phyloP scores from a whole-genome alignment of 2,797 vertebrate genomes.

The Cyprinodon diabolis region DNA sequence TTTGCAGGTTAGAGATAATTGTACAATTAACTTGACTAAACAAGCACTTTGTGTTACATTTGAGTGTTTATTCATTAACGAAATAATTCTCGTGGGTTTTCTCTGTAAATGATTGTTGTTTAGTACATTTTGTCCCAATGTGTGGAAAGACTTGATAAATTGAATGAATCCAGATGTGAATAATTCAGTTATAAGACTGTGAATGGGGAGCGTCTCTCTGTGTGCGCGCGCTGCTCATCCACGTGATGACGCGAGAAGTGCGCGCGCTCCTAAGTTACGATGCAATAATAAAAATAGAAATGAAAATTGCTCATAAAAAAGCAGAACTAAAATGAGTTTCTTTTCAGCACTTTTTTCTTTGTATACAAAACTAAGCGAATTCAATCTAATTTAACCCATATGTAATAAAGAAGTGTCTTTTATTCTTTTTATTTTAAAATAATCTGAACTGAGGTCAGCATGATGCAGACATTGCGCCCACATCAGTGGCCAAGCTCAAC shows the following conservation, averaged over 20 bases:
- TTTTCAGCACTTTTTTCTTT: constrained; percentile 11
- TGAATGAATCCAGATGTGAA: constrained; percentile 42
- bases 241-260: constrained; percentile 27
- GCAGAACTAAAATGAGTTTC: not conserved
- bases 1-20: not conserved
- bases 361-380: constrained; percentile 2
- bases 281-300: constrained; percentile 7
- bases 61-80: not conserved
- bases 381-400: too few relatives aligned
- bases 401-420: too few relatives aligned
- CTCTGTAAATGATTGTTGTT: not conserved
- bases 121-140: not conserved
- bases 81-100: not conserved
- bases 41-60: not conserved
- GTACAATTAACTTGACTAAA: not conserved
- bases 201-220: constrained; percentile 29
- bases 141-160: not conserved
- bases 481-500: constrained; percentile 51
- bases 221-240: constrained; percentile 39
- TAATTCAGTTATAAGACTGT: constrained; percentile 35
- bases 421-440: not conserved
- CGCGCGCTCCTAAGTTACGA: constrained; percentile 47
- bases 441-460: not conserved
- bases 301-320: not conserved
- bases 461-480: constrained; percentile 15